These are phyloP conservation scores for Protonemura montana DNA, from an alignment of 2,888 invertebrate genomes.

Conservation along the genomic window DNA sequence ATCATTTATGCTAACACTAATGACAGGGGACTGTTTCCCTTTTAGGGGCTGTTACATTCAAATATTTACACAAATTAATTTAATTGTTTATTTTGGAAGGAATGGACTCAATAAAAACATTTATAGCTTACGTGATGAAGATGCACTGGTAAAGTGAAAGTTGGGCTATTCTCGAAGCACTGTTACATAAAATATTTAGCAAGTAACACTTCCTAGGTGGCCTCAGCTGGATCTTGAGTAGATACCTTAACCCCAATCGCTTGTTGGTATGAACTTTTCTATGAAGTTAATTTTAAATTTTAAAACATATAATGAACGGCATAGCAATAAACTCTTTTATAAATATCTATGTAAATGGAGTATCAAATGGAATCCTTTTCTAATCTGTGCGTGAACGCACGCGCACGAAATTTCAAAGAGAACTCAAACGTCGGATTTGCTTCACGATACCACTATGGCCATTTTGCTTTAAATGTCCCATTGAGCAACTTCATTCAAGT, in stretches of 20 bases:
- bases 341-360: not conserved
- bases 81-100: not conserved
- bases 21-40: no score
- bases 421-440: not conserved
- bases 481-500: not conserved
- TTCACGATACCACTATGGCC: not conserved
- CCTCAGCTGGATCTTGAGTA: not conserved
- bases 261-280: not conserved
- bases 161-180: not conserved
- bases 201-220: not conserved
- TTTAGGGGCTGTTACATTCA: no score
- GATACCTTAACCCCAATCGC: not conserved
- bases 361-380: not conserved
- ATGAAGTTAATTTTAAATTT: not conserved
- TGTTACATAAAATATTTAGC: conserved; percentile 2
- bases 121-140: not conserved
- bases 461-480: conserved; percentile 1
- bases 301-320: not conserved
- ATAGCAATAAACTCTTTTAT: not conserved
- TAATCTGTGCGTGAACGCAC: not conserved
- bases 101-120: not conserved
- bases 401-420: not conserved
- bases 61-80: no score
- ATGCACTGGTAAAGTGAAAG: not conserved
- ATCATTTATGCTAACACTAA: no score